Base-by-base conservation (phyloP, 2,113 vertebrate genomes). In the Piliocolobus tephrosceles region DNA sequence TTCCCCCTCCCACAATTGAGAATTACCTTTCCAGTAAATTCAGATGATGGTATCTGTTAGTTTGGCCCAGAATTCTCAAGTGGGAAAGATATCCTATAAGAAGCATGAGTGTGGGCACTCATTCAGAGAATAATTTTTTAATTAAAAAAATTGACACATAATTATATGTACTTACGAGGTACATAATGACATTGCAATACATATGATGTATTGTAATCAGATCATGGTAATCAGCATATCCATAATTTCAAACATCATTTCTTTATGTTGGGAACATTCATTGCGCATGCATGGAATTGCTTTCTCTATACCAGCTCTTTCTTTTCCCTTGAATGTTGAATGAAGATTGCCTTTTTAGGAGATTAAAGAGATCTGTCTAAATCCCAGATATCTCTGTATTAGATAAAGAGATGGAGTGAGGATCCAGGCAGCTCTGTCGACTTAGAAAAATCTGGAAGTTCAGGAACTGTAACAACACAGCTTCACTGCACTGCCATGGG, bases 1-100 rank as follows among this genome's bases (percentile, higher is more conserved):
- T 72, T 45, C 9, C 9, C 61, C 30, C 43, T 66, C 30, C 40
- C 58, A 38, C 17, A 80, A 0, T 23, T 80, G 40, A 86, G 14
- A 95, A 58, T 70, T 88, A 6, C 2, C 70, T 95, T 92, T 87
- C 68, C 14, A 35, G 78, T 75, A 47, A 90, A 58, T 95, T 82
- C 30, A 88, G 70, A 73, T 73, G 35, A 1, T 27, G 16, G 5
- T 58, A n/a, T 58, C 40, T 83, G n/a, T 93, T 40, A 52, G 4
- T 27, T 87, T 32, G 52, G 11, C 90, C 12, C 43, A 87, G 40
- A 70, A 61, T 84, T 66, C 47, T 90, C 55, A 30, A 40, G 52
- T 20, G 43, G 18, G 52, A 45, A 5, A 23, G 25, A 6, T 64
- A 25, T 57, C 6, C 50, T 85, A 35, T 45, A 17, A 85, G 70